Evolutionary conservation across 2,797 vertebrate genomes (phyloP).

Genomic region (Epinephelus awoara): DNA sequence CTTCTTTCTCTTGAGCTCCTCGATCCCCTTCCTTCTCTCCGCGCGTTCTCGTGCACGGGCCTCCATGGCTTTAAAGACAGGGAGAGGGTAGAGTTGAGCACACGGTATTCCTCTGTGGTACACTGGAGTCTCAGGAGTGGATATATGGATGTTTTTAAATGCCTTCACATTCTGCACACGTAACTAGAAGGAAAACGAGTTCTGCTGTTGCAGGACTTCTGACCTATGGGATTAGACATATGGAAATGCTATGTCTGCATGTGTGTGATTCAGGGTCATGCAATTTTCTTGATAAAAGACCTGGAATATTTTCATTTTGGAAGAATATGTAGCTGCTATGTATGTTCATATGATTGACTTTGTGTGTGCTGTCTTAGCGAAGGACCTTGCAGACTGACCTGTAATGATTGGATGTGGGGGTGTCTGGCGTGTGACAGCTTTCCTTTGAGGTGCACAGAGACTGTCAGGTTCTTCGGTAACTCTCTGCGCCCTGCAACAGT

Average conservation of each 20-base stretch:
- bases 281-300: constrained; percentile 41
- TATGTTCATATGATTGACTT: not conserved
- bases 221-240: not conserved
- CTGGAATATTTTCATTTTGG: constrained; percentile 1
- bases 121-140: constrained; percentile 2
- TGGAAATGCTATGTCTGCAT: not conserved
- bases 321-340: constrained; percentile 6
- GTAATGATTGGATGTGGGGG: constrained; percentile 85
- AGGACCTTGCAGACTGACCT: constrained; percentile 83
- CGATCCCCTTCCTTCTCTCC: constrained; percentile 87
- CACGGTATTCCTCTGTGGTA: constrained; percentile 15
- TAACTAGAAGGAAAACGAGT: not conserved
- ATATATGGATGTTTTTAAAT: constrained; percentile 12
- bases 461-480: constrained; percentile 50
- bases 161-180: constrained; percentile 33
- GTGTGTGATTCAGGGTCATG: constrained; percentile 9
- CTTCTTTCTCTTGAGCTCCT: constrained; percentile 89
- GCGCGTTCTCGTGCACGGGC: constrained; percentile 89
- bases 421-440: constrained; percentile 46
- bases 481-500: constrained; percentile 64
- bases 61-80: constrained; percentile 90
- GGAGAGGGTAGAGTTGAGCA: constrained; percentile 16
- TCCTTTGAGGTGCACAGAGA: constrained; percentile 65
- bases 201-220: not conserved
- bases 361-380: not conserved